These are phyloP conservation scores for Heliconius ismenius DNA, from an alignment of 2,888 invertebrate genomes.

Conservation along the genomic window DNA sequence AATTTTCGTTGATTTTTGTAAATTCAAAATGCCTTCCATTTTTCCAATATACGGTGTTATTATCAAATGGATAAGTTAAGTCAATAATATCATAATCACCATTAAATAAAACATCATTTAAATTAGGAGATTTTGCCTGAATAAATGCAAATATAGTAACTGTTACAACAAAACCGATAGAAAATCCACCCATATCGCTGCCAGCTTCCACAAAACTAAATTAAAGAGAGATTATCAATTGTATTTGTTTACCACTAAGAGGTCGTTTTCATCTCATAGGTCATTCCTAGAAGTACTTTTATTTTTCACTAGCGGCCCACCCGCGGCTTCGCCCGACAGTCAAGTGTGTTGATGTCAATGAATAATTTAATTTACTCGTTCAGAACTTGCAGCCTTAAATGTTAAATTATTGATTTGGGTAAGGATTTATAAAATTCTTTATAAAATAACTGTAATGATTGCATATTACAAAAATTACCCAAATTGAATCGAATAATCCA, in stretches of 20 bases:
- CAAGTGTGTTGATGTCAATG: no score
- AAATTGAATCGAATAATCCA: no score
- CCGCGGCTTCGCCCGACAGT: no score
- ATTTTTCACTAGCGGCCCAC: not conserved
- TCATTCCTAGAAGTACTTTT: not conserved
- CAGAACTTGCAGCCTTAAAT: no score
- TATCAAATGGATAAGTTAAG: constrained; percentile 60
- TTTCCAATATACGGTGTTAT: constrained; percentile 61
- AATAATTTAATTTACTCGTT: no score
- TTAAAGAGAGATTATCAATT: not conserved
- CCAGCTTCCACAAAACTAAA: not conserved
- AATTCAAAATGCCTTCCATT: constrained; percentile 53
- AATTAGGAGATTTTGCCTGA: constrained; percentile 38
- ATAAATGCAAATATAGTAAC: constrained; percentile 29
- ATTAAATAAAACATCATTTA: constrained; percentile 57
- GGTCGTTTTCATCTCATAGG: not conserved
- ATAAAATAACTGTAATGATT: no score
- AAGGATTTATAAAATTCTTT: no score
- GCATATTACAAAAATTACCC: no score
- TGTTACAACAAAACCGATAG: constrained; percentile 35
- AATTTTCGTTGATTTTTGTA: constrained; percentile 52
- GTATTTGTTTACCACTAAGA: not conserved
- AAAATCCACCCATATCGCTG: constrained; percentile 48
- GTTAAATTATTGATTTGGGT: no score
- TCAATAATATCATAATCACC: constrained; percentile 64